A percentile compares a stretch with the other conserved stretches of the same genome.
phyloP scores from a whole-genome alignment of 1,140 invertebrate genomes.

The Habropoda laboriosa region DNA sequence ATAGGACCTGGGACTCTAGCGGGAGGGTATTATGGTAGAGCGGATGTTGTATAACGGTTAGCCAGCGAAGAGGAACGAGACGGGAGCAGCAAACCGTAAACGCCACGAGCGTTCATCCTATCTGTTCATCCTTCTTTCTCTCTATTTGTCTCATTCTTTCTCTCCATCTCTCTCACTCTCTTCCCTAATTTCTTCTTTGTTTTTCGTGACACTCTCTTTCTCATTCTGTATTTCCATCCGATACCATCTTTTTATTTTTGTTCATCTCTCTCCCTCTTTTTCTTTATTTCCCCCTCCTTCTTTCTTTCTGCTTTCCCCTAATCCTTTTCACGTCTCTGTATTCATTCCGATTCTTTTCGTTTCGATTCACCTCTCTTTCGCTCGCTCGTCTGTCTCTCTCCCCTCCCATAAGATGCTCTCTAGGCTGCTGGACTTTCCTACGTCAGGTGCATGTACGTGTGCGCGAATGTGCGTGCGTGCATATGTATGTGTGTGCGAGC shows the following conservation, averaged over 20 bases:
- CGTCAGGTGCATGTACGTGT: not conserved
- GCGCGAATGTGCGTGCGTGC: not conserved
- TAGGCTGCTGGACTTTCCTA: not conserved
- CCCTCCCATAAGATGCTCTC: not conserved
- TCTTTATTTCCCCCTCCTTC: not conserved
- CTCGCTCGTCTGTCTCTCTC: not conserved
- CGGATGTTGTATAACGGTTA: conserved; percentile 79
- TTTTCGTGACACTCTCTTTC: conserved; percentile 35
- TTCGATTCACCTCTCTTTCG: not conserved
- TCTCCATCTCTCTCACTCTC: not conserved
- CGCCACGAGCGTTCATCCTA: conserved; percentile 64
- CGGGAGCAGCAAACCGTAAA: conserved; percentile 74
- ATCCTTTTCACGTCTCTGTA: not conserved
- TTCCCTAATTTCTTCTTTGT: conserved; percentile 27
- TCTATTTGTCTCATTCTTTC: not conserved
- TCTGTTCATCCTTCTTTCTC: conserved; percentile 37
- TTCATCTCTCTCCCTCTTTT: not conserved
- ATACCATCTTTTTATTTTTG: conserved; percentile 5
- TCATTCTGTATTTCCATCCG: conserved; percentile 11
- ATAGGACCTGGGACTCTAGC: conserved; percentile 72
- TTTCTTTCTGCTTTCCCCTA: not conserved
- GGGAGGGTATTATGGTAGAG: conserved; percentile 73
- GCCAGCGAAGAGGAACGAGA: conserved; percentile 76
- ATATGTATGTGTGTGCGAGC: not conserved
- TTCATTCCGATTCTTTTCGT: not conserved